Conservation (phyloP, 2,113 vertebrate genomes). For the Corvus hawaiiensis region DNA sequence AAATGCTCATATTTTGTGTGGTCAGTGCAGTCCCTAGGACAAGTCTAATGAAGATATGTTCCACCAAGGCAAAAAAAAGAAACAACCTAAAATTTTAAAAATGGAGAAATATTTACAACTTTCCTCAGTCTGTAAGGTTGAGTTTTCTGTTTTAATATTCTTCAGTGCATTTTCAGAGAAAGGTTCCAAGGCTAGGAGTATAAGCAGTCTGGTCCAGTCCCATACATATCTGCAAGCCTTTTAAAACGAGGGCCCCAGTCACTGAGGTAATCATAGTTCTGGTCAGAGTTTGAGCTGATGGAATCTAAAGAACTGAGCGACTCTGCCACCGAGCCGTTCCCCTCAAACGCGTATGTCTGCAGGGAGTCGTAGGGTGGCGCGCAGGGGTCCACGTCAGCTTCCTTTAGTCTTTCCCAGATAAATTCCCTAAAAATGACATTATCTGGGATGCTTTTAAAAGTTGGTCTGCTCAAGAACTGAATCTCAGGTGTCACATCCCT, state of each 20-base stretch:
- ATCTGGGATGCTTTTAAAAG: slow-evolving; percentile 87
- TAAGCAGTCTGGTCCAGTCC: slow-evolving; percentile 78
- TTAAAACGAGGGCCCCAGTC: slow-evolving; percentile 96
- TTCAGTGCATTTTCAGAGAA: slow-evolving; percentile 58
- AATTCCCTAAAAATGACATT: slow-evolving; percentile 95
- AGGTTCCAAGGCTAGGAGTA: slow-evolving; percentile 85
- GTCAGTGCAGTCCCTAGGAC: slow-evolving; percentile 63
- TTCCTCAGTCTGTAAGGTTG: slow-evolving; percentile 34
- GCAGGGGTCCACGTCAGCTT: slow-evolving; percentile 87
- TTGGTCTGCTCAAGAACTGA: slow-evolving; percentile 83
- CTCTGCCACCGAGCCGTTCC: slow-evolving; percentile 89
- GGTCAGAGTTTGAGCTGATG: slow-evolving; percentile 92
- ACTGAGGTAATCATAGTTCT: slow-evolving; percentile 96
- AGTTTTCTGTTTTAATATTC: slow-evolving; percentile 37
- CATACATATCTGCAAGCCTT: slow-evolving; percentile 95
- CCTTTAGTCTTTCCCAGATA: slow-evolving; percentile 94
- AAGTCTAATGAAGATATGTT: slow-evolving; percentile 60
- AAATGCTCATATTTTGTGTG: slow-evolving; percentile 55
- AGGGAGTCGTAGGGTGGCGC: slow-evolving; percentile 93
- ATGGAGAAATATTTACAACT: slow-evolving; percentile 72
- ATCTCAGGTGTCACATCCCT: slow-evolving; percentile 92
- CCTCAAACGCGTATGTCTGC: slow-evolving; percentile 95
- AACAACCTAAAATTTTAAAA: slow-evolving; percentile 60
- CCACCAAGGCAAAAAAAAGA: slow-evolving; percentile 45
- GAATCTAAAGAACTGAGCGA: slow-evolving; percentile 94